Evolutionary conservation across 2,113 vertebrate genomes (phyloP).

Genomic region (Tapirus terrestris): DNA sequence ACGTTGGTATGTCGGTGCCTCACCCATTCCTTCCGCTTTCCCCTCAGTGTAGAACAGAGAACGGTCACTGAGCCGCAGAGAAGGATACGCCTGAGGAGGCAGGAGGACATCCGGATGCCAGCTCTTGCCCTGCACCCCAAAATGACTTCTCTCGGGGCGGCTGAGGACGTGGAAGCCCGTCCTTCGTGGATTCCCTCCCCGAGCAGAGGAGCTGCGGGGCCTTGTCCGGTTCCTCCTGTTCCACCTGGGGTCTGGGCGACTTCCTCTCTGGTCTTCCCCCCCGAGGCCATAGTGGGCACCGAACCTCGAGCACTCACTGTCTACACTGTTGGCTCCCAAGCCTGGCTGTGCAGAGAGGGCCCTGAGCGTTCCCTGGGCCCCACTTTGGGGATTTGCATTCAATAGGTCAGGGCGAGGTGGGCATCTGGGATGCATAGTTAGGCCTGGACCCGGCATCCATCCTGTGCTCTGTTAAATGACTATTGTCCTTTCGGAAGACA

Average conservation of each 20-base stretch:
- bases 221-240: neutral
- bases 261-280: neutral
- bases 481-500: neutral
- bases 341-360: neutral
- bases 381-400: neutral
- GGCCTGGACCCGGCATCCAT: too few relatives aligned
- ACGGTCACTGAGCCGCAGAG: neutral
- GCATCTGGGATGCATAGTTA: rapidly evolving
- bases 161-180: neutral
- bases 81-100: neutral
- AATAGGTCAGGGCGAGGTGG: neutral
- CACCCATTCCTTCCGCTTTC: neutral
- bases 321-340: neutral
- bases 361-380: neutral
- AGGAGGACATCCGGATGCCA: neutral
- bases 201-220: rapidly evolving
- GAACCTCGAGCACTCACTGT: neutral
- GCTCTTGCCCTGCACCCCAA: neutral
- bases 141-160: neutral
- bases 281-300: neutral
- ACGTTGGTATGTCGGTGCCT: neutral
- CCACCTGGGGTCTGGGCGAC: rapidly evolving
- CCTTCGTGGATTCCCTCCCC: neutral
- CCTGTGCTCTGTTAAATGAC: rapidly evolving
- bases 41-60: neutral